Percentiles rank a stretch among this genome's conserved stretches.
phyloP scores from a whole-genome alignment of 23 tunicate genomes.

The Clavelina lepadiformis region DNA sequence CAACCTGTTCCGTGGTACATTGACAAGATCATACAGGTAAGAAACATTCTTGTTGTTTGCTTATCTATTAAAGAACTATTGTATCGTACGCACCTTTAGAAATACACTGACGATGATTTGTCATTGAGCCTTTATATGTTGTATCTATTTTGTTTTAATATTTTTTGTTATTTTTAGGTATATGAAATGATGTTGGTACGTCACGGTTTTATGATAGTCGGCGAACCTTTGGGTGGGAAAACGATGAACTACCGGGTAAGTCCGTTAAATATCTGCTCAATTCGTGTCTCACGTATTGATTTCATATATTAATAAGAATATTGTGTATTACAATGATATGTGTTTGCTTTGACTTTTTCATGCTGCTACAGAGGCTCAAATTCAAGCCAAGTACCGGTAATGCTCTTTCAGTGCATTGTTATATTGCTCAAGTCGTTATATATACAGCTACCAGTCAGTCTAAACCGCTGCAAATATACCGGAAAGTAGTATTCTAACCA shows the following conservation, averaged over 20 bases:
- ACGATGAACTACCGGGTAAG: slow-evolving; percentile 70
- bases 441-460: too few species aligned
- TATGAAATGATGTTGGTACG: slow-evolving; percentile 98
- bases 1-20: slow-evolving; percentile 84
- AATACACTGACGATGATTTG: not conserved
- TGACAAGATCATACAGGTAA: slow-evolving; percentile 72
- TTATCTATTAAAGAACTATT: too few species aligned
- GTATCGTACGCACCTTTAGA: too few species aligned
- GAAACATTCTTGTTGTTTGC: not conserved
- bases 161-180: slow-evolving; percentile 25
- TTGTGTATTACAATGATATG: not conserved
- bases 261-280: too few species aligned
- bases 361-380: not conserved
- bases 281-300: too few species aligned
- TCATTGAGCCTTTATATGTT: not conserved
- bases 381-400: too few species aligned
- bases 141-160: not conserved
- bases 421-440: too few species aligned
- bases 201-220: slow-evolving; percentile 99
- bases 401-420: too few species aligned
- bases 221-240: slow-evolving; percentile 96
- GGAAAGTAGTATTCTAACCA: too few species aligned
- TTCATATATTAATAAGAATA: too few species aligned
- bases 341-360: not conserved
- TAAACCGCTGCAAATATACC: too few species aligned